Evolutionary conservation across 1,140 invertebrate genomes (phyloP), one percentile per base, ranked within the genome.

Genomic region (Cotesia typhae): DNA sequence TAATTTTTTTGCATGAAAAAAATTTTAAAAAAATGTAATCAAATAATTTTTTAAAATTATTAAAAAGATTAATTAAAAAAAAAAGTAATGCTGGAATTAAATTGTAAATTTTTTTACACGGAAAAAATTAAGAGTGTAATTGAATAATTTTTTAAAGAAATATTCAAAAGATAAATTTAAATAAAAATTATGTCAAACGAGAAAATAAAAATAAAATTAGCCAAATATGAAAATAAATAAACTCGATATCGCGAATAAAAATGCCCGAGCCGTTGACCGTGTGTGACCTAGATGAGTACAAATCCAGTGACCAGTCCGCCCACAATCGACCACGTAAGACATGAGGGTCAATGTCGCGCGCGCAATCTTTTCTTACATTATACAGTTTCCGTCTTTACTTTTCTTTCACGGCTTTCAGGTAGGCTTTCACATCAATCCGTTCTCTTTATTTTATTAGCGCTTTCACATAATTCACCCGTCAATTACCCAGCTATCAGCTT

Each of bases 281-380:
- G 67, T 57, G 64, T 83, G 81, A 83, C 84, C 84, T 63, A 84
- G 81, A 83, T 84, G 38, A 75, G 73, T 76, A 73, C 76, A 77
- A 80, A n/a, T 10, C n/a, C 78, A 82, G 78, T 84, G 81, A 84
- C 82, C 80, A 82, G 82, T 85, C 78, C 83, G 81, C 84, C 83
- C 80, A 85, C 84, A 78, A 71, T 80, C 74, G 72, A 79, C 75
- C 76, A 78, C 72, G 36, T 73, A 79, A 78, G 66, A 74, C 80
- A 81, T 80, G 41, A 83, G 81, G 79, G 82, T 85, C 84, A 85
- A 84, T 85, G 84, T 82, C 83, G 81, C 28, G 17, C 10, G 4
- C 9, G 41, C 41, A 47, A 47, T 47, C 41, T 64, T 70, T 63
- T n/a, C 41, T 66, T 66, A 47, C 5, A 47, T 66, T 66, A 47